These are phyloP conservation scores for Proteles cristata DNA, from an alignment of 2,113 vertebrate species.

Conservation along the genomic window DNA sequence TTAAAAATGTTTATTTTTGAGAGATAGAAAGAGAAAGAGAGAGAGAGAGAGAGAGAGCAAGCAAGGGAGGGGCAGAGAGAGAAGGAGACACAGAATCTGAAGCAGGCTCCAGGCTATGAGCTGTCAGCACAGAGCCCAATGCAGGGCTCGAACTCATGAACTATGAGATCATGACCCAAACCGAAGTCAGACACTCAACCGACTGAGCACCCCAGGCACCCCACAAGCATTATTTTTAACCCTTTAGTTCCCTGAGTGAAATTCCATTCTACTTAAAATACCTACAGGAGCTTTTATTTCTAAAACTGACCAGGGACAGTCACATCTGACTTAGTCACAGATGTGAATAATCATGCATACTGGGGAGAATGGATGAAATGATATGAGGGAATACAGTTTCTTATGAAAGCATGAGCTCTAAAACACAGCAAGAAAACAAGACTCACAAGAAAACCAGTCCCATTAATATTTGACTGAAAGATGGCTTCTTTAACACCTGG, in stretches of 20 bases:
- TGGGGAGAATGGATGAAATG: neutral
- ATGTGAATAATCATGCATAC: neutral
- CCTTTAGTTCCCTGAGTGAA: neutral
- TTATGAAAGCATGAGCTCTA: neutral
- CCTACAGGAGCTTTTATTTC: neutral
- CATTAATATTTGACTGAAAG: neutral
- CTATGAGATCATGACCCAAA: too few species aligned
- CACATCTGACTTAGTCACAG: too few species aligned
- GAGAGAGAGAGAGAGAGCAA: too few species aligned
- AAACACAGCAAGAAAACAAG: neutral
- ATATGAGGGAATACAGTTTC: neutral
- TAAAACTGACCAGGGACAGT: neutral
- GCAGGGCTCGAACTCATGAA: too few species aligned
- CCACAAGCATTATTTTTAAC: neutral
- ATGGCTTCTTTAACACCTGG: neutral
- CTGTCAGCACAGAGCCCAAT: too few species aligned
- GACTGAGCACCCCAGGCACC: too few species aligned
- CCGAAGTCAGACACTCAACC: too few species aligned
- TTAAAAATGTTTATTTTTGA: too few species aligned
- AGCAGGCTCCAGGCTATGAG: too few species aligned
- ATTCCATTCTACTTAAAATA: constrained; percentile 1
- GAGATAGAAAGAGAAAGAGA: too few species aligned
- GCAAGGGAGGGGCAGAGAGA: too few species aligned
- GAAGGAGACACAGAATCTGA: too few species aligned
- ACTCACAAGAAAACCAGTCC: neutral